Base-by-base conservation (phyloP, 2,888 invertebrate genomes). In the Helleia helle region DNA sequence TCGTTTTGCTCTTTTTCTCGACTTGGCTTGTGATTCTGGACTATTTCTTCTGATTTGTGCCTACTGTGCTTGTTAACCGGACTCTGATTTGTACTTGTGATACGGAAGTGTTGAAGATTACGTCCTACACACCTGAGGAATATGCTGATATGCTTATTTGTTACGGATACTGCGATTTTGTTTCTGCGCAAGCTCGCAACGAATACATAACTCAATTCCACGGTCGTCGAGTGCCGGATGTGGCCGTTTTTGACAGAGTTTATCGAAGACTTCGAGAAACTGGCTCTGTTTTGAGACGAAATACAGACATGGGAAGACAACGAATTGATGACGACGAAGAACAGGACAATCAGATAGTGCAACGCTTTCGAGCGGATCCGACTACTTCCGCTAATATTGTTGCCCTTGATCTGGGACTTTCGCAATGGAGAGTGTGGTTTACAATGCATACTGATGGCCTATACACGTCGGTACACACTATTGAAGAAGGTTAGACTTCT, bases 151-250 rank as follows among this genome's bases (percentile, higher is more conserved):
- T 30, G 30, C 30, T 30, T 14, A 13, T 30, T 15, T 30, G 30
- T 30, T 30, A 30, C 15, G 14, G 30, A 14, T 8, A 26, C 14
- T 30, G 30, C 40, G 36, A 46, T 29, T 38, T n/a, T n/a, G n/a
- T n/a, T n/a, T n/a, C n/a, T n/a, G n/a, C n/a, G n/a, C n/a, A n/a
- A n/a, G n/a, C n/a, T n/a, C n/a, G n/a, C n/a, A n/a, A n/a, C n/a
- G n/a, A n/a, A n/a, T n/a, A n/a, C n/a, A n/a, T 47, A 46, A 15
- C 39, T 37, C 52, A 54, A 13, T 52, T 42, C 38, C 50, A 52
- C 24, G 40, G 42, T 25, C 53, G 53, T 41, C 52, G 52, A 47
- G 47, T 51, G 36, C 55, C 53, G 41, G 47, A 52, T 48, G 49
- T 49, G 29, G 31, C 42, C 34, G 49, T 55, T 18, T 55, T 54